Conservation (phyloP, 1,140 invertebrate genomes). For the Drosophila orena region DNA sequence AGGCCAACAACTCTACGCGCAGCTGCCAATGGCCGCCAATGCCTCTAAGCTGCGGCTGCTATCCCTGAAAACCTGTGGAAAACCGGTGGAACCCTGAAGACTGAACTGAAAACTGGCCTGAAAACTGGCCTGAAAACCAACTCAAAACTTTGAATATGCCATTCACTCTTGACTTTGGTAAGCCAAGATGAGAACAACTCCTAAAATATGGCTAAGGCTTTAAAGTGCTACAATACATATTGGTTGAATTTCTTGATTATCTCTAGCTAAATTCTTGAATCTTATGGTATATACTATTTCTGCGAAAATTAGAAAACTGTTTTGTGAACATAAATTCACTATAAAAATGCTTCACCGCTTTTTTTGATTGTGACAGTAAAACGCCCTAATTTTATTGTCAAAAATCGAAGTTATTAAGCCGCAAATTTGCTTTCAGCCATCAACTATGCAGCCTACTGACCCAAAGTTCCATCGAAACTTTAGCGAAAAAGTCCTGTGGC, state of each 20-base stretch:
- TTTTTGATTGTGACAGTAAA: neutral
- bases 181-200: too few species aligned
- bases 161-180: slow-evolving; percentile 2
- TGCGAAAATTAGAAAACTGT: too few species aligned
- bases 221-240: too few species aligned
- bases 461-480: slow-evolving; percentile 26
- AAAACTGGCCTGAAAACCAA: slow-evolving; percentile 3
- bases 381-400: neutral
- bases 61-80: neutral
- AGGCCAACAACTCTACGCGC: slow-evolving; percentile 40
- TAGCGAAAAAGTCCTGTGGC: slow-evolving; percentile 24
- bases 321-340: too few species aligned
- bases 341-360: too few species aligned
- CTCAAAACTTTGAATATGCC: slow-evolving; percentile 32
- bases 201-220: too few species aligned
- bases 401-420: neutral
- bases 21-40: slow-evolving; percentile 45
- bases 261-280: too few species aligned
- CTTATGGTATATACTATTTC: too few species aligned
- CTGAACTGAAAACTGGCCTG: slow-evolving; percentile 19
- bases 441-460: neutral
- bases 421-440: neutral
- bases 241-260: too few species aligned
- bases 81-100: slow-evolving; percentile 7
- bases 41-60: slow-evolving; percentile 31